A percentile compares a stretch with the other conserved stretches of the same genome.
phyloP scores from a whole-genome alignment of 2,113 vertebrate genomes.

The Phaethon lepturus region DNA sequence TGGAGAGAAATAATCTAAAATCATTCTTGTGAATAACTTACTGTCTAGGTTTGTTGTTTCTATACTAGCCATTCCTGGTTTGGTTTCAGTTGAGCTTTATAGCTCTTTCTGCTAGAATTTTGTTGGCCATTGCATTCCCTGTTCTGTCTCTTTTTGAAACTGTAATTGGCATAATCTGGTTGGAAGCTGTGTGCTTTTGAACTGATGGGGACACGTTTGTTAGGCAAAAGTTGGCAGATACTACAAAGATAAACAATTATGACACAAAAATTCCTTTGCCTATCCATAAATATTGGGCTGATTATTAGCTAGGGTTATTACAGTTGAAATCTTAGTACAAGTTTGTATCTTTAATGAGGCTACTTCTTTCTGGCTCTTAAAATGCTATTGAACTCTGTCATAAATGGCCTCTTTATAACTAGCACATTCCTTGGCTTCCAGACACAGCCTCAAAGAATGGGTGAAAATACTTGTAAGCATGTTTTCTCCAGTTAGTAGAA shows the following conservation, averaged over 20 bases:
- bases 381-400: conserved; percentile 35
- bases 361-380: conserved; percentile 44
- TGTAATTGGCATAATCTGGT: background rate
- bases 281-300: background rate
- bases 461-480: conserved; percentile 22
- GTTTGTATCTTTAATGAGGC: conserved; percentile 12
- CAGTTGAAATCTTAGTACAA: background rate
- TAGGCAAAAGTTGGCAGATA: background rate
- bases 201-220: background rate
- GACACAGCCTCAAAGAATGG: conserved; percentile 26
- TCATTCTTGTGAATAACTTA: background rate
- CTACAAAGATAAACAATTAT: background rate
- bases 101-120: background rate
- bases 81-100: background rate
- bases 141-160: background rate
- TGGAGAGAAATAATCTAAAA: background rate
- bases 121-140: background rate
- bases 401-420: conserved; percentile 66
- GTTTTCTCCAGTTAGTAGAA: conserved; percentile 9
- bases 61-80: background rate
- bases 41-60: background rate
- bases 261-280: background rate
- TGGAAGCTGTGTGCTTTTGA: background rate
- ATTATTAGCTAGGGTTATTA: conserved; percentile 26
- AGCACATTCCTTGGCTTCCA: conserved; percentile 58